Percentiles rank a stretch among this genome's conserved stretches.
These are phyloP conservation scores for Astyanax mexicanus DNA, from an alignment of 2,797 vertebrate species.

Conservation along the genomic window DNA sequence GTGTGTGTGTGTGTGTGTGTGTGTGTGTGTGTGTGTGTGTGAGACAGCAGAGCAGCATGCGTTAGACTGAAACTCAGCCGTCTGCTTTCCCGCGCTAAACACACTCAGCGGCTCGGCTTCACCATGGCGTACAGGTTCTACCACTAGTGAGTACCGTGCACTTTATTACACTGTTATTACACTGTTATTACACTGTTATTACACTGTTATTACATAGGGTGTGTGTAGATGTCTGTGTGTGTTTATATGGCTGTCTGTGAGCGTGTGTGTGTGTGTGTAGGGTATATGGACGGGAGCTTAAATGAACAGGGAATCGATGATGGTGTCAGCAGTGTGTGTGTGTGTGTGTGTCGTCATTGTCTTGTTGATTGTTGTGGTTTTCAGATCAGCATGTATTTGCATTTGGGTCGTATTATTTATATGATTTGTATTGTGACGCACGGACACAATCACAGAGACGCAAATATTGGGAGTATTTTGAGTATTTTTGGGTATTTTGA, in stretches of 20 bases:
- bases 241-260: background rate
- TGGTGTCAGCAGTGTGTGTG: background rate
- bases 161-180: conserved; percentile 43
- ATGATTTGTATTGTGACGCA: too few relatives aligned
- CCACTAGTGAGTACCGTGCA: conserved; percentile 88
- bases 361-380: too few relatives aligned
- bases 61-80: conserved; percentile 57
- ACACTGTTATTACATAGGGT: too few relatives aligned
- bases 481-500: too few relatives aligned
- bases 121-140: conserved; percentile 88
- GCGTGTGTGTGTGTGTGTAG: background rate
- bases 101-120: conserved; percentile 63
- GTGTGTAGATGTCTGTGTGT: conserved; percentile 14
- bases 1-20: conserved; percentile 41
- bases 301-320: background rate
- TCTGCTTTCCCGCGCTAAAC: conserved; percentile 63
- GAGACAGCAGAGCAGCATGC: conserved; percentile 26
- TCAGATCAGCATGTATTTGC: too few relatives aligned
- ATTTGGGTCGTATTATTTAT: too few relatives aligned
- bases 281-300: background rate
- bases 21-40: conserved; percentile 44
- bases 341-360: background rate
- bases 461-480: too few relatives aligned
- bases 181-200: too few relatives aligned
- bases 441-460: too few relatives aligned